phyloP scores from a whole-genome alignment of 2,888 invertebrate species.

The Amphimallon solstitiale region DNA sequence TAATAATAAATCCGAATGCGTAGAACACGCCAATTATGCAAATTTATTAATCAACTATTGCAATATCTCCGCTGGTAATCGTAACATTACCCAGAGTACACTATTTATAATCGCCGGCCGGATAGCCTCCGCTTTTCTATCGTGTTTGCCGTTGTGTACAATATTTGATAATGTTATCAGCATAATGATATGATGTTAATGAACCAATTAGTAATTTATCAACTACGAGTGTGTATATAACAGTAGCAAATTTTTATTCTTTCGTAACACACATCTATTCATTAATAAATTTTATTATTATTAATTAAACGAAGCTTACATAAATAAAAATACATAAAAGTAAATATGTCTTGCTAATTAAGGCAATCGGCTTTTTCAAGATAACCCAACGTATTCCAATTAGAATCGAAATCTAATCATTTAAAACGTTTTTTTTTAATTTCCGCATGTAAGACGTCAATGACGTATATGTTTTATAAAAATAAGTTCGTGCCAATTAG shows the following conservation, averaged over 20 bases:
- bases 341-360: no score
- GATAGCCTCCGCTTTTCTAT: conserved; percentile 15
- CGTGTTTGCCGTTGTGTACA: conserved; percentile 9
- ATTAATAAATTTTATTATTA: background rate
- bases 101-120: conserved; percentile 22
- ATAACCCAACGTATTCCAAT: no score
- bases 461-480: no score
- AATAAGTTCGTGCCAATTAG: no score
- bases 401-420: no score
- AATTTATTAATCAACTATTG: conserved; percentile 32
- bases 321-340: no score
- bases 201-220: conserved; percentile 23
- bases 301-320: no score
- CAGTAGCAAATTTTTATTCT: background rate
- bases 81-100: conserved; percentile 14
- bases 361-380: no score
- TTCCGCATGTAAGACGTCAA: no score
- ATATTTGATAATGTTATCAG: conserved; percentile 22
- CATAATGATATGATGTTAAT: conserved; percentile 14
- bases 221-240: background rate
- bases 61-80: conserved; percentile 24
- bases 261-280: background rate
- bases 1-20: conserved; percentile 15
- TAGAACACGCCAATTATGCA: conserved; percentile 22
- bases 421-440: no score